A percentile compares a stretch with the other conserved stretches of the same genome.
These are phyloP conservation scores for Eleutherodactylus coqui DNA, from an alignment of 2,797 vertebrate genomes.

Conservation along the genomic window DNA sequence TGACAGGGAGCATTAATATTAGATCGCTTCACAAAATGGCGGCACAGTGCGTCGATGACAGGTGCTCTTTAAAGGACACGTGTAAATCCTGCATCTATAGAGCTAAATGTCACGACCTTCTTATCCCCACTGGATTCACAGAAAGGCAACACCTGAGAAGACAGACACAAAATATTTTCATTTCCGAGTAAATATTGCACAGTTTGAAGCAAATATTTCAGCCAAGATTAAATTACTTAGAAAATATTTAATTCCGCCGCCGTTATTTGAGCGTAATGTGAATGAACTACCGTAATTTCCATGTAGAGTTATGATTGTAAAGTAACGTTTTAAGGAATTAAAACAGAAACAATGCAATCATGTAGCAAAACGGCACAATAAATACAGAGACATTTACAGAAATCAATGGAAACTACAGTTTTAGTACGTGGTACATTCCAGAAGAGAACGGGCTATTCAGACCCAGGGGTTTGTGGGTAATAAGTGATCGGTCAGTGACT, in stretches of 20 bases:
- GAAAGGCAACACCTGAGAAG: neutral
- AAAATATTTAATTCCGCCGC: conserved; percentile 5
- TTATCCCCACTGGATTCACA: neutral
- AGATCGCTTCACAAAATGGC: conserved; percentile 2
- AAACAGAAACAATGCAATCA: conserved; percentile 29
- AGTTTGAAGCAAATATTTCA: conserved; percentile 32
- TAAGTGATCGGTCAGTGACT: neutral
- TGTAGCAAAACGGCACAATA: conserved; percentile 14
- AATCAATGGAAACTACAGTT: neutral
- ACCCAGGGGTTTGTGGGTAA: conserved; percentile 11
- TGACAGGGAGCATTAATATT: neutral
- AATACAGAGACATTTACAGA: conserved; percentile 12
- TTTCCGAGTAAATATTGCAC: conserved; percentile 38
- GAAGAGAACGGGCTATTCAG: neutral
- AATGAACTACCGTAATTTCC: conserved; percentile 18
- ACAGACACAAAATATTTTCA: neutral
- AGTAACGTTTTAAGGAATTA: conserved; percentile 2
- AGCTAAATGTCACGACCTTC: conserved; percentile 18
- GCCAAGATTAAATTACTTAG: conserved; percentile 21
- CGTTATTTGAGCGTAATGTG: conserved; percentile 19
- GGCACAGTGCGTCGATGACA: neutral
- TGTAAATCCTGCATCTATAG: neutral
- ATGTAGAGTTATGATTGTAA: conserved; percentile 20
- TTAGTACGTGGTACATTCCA: neutral
- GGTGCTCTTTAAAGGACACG: conserved; percentile 18